Conservation (phyloP, 1,140 invertebrate genomes). For the Pissodes strobi region DNA sequence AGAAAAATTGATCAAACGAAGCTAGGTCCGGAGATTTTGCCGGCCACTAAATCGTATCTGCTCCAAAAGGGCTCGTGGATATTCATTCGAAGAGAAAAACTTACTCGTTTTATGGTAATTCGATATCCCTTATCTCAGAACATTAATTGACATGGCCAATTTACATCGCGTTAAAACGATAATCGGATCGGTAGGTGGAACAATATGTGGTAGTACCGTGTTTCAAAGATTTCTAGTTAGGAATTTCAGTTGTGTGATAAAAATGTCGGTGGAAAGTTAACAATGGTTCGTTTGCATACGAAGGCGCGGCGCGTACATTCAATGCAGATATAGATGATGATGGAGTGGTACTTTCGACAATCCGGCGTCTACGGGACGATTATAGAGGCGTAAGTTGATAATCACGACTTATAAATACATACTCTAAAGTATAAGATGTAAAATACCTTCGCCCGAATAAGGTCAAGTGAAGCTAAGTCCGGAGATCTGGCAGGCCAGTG, state of each 20-base stretch:
- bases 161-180: conserved; percentile 9
- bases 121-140: not conserved
- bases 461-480: no score
- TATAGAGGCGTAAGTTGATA: no score
- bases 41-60: no score
- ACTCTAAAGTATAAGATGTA: no score
- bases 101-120: no score
- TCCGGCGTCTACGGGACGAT: not conserved
- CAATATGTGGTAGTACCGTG: conserved; percentile 10
- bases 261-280: conserved; percentile 11
- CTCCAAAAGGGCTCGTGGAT: no score
- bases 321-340: not conserved
- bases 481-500: no score
- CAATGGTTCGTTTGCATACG: conserved; percentile 27
- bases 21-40: no score
- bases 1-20: no score
- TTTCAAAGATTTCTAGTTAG: conserved; percentile 24
- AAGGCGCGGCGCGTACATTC: conserved; percentile 5
- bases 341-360: not conserved
- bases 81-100: no score
- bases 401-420: no score
- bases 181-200: conserved; percentile 14
- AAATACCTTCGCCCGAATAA: no score
- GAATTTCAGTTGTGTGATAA: conserved; percentile 29
- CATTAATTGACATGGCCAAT: not conserved